Evolutionary conservation across 1,140 invertebrate species (phyloP).

Genomic region (Planococcus citri): DNA sequence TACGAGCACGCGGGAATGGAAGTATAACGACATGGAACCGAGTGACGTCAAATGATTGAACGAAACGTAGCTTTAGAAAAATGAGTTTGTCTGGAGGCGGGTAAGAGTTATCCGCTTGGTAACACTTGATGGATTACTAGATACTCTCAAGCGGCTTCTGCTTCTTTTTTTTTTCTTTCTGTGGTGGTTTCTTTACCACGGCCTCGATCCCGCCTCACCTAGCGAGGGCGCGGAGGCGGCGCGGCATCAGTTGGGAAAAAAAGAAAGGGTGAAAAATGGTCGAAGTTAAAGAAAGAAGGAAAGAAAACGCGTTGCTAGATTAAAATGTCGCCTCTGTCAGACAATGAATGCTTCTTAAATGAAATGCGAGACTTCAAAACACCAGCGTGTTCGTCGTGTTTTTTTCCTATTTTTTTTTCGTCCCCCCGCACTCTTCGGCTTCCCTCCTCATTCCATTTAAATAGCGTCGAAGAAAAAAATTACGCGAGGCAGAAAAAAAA

Average conservation of each 20-base stretch:
- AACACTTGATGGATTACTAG: slow-evolving; percentile 20
- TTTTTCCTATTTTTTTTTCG: not conserved
- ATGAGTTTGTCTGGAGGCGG: slow-evolving; percentile 19
- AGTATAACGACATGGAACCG: slow-evolving; percentile 16
- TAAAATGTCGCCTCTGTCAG: slow-evolving; percentile 20
- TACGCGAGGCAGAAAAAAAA: not conserved
- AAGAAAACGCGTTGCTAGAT: slow-evolving; percentile 20
- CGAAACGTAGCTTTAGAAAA: slow-evolving; percentile 18
- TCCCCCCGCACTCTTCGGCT: too few relatives aligned
- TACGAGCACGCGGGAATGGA: not conserved
- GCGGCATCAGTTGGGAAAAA: slow-evolving; percentile 7
- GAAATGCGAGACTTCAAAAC: slow-evolving; percentile 18
- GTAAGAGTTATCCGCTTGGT: slow-evolving; percentile 18
- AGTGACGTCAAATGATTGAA: slow-evolving; percentile 20
- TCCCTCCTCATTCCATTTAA: not conserved
- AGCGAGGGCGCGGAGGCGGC: not conserved
- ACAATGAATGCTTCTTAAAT: slow-evolving; percentile 19
- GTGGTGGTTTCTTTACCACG: slow-evolving; percentile 8
- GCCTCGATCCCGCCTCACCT: not conserved
- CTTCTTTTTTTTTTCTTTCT: slow-evolving; percentile 13
- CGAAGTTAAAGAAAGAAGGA: slow-evolving; percentile 19
- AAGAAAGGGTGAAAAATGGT: slow-evolving; percentile 20
- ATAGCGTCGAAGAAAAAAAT: not conserved
- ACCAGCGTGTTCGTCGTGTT: too few relatives aligned
- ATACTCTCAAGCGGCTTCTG: slow-evolving; percentile 16